A percentile compares a stretch with the other conserved stretches of the same genome.
Evolutionary conservation across 2,888 invertebrate species (phyloP).

Genomic region (Papilio gigon): DNA sequence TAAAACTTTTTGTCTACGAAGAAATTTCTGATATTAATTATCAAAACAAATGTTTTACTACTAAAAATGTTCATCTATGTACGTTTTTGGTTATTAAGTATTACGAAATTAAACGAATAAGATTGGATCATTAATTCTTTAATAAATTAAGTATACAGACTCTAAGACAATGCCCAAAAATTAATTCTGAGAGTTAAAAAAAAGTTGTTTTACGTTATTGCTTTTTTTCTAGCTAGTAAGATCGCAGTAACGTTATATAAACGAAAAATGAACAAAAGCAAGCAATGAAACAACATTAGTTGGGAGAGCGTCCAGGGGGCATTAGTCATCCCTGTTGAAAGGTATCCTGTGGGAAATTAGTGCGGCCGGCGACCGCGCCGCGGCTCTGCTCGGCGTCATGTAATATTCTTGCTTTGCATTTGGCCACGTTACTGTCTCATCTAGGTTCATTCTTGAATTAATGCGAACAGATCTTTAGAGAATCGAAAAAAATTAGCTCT

Average conservation of each 20-base stretch:
- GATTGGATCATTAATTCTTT: not conserved
- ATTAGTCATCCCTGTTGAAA: slow-evolving; percentile 77
- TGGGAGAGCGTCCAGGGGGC: slow-evolving; percentile 64
- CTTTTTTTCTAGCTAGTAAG: not conserved
- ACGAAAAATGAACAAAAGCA: slow-evolving; percentile 34
- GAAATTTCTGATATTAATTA: not conserved
- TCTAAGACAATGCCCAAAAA: too few relatives aligned
- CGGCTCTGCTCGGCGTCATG: slow-evolving; percentile 45
- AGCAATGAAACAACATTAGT: slow-evolving; percentile 42
- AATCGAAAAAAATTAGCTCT: slow-evolving; percentile 14
- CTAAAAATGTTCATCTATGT: not conserved
- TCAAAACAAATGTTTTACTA: not conserved
- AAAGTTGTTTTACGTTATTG: not conserved
- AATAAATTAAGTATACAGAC: too few relatives aligned
- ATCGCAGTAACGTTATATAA: slow-evolving; percentile 12
- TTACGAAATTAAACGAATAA: not conserved
- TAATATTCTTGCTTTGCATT: slow-evolving; percentile 42
- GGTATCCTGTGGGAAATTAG: slow-evolving; percentile 79
- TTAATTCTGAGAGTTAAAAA: too few relatives aligned
- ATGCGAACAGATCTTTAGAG: slow-evolving; percentile 29
- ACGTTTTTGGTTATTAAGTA: not conserved
- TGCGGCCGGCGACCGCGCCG: slow-evolving; percentile 51
- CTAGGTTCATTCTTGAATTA: slow-evolving; percentile 39
- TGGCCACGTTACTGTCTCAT: slow-evolving; percentile 38
- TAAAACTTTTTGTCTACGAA: not conserved